Conservation (phyloP, 2,797 vertebrate species). For the Hoplostethus atlanticus region DNA sequence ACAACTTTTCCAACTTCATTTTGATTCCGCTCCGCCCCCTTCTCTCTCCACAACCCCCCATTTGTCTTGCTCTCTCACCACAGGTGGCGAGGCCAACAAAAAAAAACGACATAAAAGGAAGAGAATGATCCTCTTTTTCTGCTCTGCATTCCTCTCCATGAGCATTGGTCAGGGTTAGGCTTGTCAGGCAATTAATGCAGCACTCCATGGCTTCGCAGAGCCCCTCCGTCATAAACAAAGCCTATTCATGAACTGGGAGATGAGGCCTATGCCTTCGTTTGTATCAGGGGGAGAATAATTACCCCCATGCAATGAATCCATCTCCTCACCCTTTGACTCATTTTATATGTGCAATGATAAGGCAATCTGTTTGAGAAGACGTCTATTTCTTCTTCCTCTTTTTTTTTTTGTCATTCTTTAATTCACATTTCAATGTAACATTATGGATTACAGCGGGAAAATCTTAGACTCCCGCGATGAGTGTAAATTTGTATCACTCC, state of each 20-base stretch:
- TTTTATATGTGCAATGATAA: slow-evolving; percentile 55
- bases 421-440: slow-evolving; percentile 37
- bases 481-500: slow-evolving; percentile 7
- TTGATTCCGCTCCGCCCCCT: slow-evolving; percentile 46
- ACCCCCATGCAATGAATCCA: slow-evolving; percentile 68
- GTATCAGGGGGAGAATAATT: slow-evolving; percentile 73
- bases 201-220: slow-evolving; percentile 59
- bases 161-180: slow-evolving; percentile 29
- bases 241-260: slow-evolving; percentile 69
- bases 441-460: slow-evolving; percentile 26
- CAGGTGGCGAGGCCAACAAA: slow-evolving; percentile 46
- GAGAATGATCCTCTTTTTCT: slow-evolving; percentile 21
- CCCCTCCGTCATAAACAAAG: slow-evolving; percentile 71
- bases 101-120: slow-evolving; percentile 33
- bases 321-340: slow-evolving; percentile 67
- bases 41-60: not conserved
- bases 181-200: slow-evolving; percentile 64
- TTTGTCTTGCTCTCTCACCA: slow-evolving; percentile 10
- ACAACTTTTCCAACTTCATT: slow-evolving; percentile 60
- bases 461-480: slow-evolving; percentile 1
- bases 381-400: slow-evolving; percentile 31
- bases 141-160: slow-evolving; percentile 37
- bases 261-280: slow-evolving; percentile 62
- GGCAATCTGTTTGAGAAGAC: slow-evolving; percentile 58
- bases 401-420: slow-evolving; percentile 35